Evolutionary conservation across 2,888 invertebrate species (phyloP).

Genomic region (Galerucella pusilla): DNA sequence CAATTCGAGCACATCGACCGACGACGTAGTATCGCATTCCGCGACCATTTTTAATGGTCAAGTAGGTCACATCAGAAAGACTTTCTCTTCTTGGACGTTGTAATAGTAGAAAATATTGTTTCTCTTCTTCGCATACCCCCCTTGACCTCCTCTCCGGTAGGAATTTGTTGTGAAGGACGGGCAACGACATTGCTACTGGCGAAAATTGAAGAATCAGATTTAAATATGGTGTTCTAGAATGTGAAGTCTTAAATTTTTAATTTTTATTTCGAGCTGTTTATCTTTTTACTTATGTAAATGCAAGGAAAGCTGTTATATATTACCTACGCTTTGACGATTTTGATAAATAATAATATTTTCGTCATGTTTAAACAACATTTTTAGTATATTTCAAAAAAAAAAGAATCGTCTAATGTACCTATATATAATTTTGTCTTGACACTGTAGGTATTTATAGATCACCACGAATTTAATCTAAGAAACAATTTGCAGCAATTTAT

Average conservation of each 20-base stretch:
- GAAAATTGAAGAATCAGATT: conserved; percentile 27
- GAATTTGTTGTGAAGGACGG: conserved; percentile 53
- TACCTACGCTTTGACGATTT: too few relatives aligned
- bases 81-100: conserved; percentile 56
- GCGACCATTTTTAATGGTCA: conserved; percentile 54
- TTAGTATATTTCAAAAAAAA: too few relatives aligned
- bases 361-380: too few relatives aligned
- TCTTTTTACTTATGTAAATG: too few relatives aligned
- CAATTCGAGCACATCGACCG: conserved; percentile 28
- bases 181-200: conserved; percentile 56
- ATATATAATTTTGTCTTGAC: too few relatives aligned
- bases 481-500: too few relatives aligned
- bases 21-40: conserved; percentile 53
- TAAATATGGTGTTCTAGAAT: conserved; percentile 28
- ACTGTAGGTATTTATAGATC: too few relatives aligned
- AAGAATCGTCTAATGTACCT: too few relatives aligned
- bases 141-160: conserved; percentile 10
- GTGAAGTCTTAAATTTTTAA: conserved; percentile 9
- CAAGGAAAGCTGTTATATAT: too few relatives aligned
- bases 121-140: conserved; percentile 32
- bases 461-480: too few relatives aligned
- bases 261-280: background rate
- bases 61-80: conserved; percentile 57
- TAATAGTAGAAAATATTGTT: conserved; percentile 46
- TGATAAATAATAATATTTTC: too few relatives aligned